phyloP scores from a whole-genome alignment of 2,888 invertebrate species.

The Balanococcus diminutus region DNA sequence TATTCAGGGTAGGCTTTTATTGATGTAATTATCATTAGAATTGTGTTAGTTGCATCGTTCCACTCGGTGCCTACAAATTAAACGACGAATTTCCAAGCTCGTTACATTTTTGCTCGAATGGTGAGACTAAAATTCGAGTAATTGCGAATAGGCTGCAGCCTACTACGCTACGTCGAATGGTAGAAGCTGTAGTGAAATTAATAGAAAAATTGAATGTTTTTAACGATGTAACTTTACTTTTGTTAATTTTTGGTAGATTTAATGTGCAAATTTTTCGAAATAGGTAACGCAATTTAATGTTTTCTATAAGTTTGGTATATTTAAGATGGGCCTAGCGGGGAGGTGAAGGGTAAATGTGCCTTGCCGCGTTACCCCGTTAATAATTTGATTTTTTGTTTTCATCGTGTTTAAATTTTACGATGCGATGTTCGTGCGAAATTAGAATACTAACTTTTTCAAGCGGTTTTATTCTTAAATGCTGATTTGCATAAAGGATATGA shows the following conservation, averaged over 20 bases:
- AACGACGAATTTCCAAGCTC: neutral
- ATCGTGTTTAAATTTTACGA: no score
- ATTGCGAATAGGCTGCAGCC: neutral
- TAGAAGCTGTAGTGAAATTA: no score
- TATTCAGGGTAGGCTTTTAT: neutral
- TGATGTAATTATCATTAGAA: neutral
- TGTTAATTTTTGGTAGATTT: neutral
- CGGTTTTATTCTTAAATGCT: no score
- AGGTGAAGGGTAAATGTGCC: no score
- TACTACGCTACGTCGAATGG: no score
- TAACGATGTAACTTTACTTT: neutral
- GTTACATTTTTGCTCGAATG: neutral
- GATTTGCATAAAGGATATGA: no score
- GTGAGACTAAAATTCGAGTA: neutral
- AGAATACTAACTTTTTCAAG: no score
- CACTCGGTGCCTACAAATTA: neutral
- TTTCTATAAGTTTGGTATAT: no score
- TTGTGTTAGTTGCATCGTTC: neutral
- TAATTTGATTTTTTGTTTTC: no score
- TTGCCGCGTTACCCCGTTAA: no score
- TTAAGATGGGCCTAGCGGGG: no score
- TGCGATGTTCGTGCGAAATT: no score
- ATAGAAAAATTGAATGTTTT: neutral
- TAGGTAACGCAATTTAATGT: neutral
- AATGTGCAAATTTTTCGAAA: neutral